Evolutionary conservation across 2,797 vertebrate genomes (phyloP), one percentile per base, ranked within the genome.

Genomic region (Clarias platycephalus): DNA sequence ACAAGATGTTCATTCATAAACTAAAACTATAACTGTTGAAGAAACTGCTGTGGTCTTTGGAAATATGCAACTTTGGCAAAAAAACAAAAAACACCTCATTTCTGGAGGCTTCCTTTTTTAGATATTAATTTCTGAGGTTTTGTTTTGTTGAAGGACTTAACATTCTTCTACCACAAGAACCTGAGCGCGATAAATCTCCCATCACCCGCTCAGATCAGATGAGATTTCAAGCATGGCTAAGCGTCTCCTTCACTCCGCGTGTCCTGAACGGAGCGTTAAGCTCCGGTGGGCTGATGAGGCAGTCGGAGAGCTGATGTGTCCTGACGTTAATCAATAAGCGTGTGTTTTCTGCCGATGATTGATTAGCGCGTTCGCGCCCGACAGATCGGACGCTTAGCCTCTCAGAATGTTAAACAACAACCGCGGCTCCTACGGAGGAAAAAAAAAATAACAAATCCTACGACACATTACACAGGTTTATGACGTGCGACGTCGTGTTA

Each of bases 261-360:
- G 81, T 85, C 82, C 81, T 84, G 40, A 79, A 62, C 64, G 77
- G 68, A 22, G 75, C 79, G 87, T 81, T 83, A 77, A 87, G 85
- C 88, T 91, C 91, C 91, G 92, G 91, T 93, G 89, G 94, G 92
- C 91, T 92, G 92, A 92, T 89, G 91, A 91, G 90, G 91, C 93
- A 92, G 88, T 90, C 89, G 89, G 91, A 91, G 88, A 84, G 90
- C 88, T 93, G 93, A 94, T 93, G 91, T 89, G 92, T 91, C 92
- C 93, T 93, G 94, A 94, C 93, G 92, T 95, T 94, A 90, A 94
- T 94, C 91, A 91, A 92, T 92, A 92, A 88, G 86, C 87, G 62
- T 86, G 88, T 92, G 89, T 93, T 89, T 88, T 80, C 86, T 90
- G 90, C 91, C 91, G 90, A 93, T 92, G 93, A 84, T 80, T 88